Base-by-base conservation (phyloP, 2,797 vertebrate genomes). In the Apogon talboti region DNA sequence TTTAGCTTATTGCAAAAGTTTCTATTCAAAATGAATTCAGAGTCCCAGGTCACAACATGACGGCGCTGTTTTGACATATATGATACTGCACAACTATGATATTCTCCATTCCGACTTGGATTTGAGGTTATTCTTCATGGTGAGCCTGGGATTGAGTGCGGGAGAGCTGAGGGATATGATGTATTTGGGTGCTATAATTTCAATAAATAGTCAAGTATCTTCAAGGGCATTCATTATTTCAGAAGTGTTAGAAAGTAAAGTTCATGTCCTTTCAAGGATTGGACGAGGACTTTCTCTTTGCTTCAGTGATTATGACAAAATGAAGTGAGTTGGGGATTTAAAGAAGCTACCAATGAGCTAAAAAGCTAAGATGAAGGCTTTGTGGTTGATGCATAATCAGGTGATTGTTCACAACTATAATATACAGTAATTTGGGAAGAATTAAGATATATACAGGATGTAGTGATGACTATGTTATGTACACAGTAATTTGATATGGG, bases 171-270 rank as follows among this genome's bases (percentile, higher is more conserved):
- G 30, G 64, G 54, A 57, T 51, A 14, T 9, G 62, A 52, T 55
- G 69, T 71, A 55, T 81, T 56, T 52, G 2, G 21, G 19, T 16
- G 54, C 24, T 12, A 40, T 55, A 13, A 69, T 79, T 74, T 79
- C 52, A 85, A 84, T 85, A 79, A 87, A 87, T 81, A 86, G 76
- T 81, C 52, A 73, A 74, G 44, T 21, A 49, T 43, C 47, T 54
- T 67, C 51, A 79, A 71, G 68, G 80, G 44, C 65, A 33, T 6
- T 37, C 0, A 48, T 78, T 74, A 64, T 30, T 12, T 43, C 30
- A 66, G 54, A 64, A 40, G 14, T 43, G 2, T 44, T 58, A 28
- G 24, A 28, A 28, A 28, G 24, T 40, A 16, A 54, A 24, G 54
- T 66, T 61, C 1, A 0, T 46, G 44, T 78, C 67, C 50, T 74